Evolutionary conservation across 2,113 vertebrate species (phyloP), one percentile per base, ranked within the genome.

Genomic region (Vulpes lagopus): DNA sequence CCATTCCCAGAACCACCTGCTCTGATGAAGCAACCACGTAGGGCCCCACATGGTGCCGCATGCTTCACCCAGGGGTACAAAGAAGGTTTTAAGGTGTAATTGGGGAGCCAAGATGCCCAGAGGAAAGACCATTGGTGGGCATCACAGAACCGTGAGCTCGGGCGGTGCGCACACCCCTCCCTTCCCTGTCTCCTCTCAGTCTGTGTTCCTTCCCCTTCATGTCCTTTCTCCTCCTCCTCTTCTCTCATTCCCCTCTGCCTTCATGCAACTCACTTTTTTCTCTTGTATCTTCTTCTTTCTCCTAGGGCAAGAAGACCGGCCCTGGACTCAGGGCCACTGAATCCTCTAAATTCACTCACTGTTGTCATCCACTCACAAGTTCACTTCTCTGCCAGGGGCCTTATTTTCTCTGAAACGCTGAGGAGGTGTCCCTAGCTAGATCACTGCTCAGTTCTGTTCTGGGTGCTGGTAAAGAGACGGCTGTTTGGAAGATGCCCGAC

Each of bases 11-110:
- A 94, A 62, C 14, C 57, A n/a, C 2, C 62, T 51, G 3, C 83
- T 67, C 12, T 32, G 60, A 57, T 59, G 53, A 65, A 79, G 87
- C 79, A 89, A 55, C 43, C 0, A 0, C 23, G 5, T 15, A 87
- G 73, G 65, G 79, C 57, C 64, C 35, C 81, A 35, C 85, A 35
- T 3, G 0, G 25, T 15, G 23, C 64, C 64, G 35, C 15, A 2
- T 3, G 25, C 55, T 43, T 49, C 71, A 74, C 76, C 32, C 67
- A 55, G 14, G 49, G 23, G 20, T 57, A 64, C 81, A 82, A 73
- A 81, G 93, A 84, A 20, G 62, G 67, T n/a, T 87, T 94, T 74
- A 65, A 27, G n/a, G 79, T 91, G 10, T 92, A 51, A 76, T 2
- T 83, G 51, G 51, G 64, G 20, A 62, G 85, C 57, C 8, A 30